Conservation (phyloP, 2,113 vertebrate species). For the Protomyctophum bolini region DNA sequence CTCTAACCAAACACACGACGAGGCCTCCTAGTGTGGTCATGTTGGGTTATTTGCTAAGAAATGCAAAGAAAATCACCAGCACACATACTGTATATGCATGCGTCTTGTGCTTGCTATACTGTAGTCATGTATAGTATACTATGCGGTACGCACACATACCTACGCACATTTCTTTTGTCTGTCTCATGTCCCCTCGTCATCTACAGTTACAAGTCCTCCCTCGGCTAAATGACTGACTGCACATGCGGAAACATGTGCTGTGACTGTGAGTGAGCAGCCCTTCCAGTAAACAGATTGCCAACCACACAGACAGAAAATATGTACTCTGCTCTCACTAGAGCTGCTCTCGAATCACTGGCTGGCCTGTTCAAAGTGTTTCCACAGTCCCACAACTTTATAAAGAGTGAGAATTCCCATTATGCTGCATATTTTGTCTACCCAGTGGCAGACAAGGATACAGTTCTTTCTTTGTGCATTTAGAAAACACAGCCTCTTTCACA, state of each 20-base stretch:
- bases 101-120: background rate
- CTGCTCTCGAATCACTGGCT: conserved; percentile 74
- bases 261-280: conserved; percentile 53
- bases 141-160: conserved; percentile 19
- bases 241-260: conserved; percentile 79
- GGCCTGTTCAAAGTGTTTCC: conserved; percentile 80
- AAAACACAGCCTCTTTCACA: conserved; percentile 63
- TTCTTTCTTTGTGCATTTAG: conserved; percentile 56
- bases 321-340: conserved; percentile 68
- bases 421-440: conserved; percentile 63
- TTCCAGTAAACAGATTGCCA: conserved; percentile 81
- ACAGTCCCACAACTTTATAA: conserved; percentile 62
- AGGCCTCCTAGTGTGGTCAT: conserved; percentile 56
- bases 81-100: conserved; percentile 39
- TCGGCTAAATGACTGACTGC: conserved; percentile 55
- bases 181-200: conserved; percentile 42
- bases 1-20: conserved; percentile 2
- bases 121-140: too few species aligned
- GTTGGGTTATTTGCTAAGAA: conserved; percentile 55
- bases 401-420: conserved; percentile 58
- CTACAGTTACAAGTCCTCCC: conserved; percentile 47
- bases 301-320: conserved; percentile 81
- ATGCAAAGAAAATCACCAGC: conserved; percentile 54
- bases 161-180: conserved; percentile 24
- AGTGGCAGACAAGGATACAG: conserved; percentile 55